phyloP scores from a whole-genome alignment of 2,113 vertebrate genomes.

The Forbesichthys papilliferus region DNA sequence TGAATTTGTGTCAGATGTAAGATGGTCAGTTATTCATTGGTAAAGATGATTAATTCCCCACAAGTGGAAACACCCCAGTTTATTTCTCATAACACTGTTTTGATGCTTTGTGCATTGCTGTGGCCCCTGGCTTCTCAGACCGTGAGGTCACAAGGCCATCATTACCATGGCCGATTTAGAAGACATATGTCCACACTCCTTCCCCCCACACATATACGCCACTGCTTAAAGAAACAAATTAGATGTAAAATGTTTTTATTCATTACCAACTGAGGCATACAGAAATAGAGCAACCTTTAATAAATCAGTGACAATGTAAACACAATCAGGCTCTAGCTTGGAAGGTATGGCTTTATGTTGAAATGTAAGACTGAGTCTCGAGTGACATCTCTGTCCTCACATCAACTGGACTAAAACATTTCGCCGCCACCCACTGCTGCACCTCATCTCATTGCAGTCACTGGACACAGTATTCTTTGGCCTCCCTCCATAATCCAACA shows the following conservation, averaged over 20 bases:
- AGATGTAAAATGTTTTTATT: conserved; percentile 63
- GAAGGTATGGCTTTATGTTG: conserved; percentile 58
- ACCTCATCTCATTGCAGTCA: conserved; percentile 29
- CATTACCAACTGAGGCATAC: conserved; percentile 54
- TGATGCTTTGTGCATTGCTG: conserved; percentile 25
- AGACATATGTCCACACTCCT: conserved; percentile 60
- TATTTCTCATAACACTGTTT: background rate
- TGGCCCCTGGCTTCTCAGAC: conserved; percentile 50
- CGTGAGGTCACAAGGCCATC: conserved; percentile 62
- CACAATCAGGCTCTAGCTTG: conserved; percentile 63
- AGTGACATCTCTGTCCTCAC: conserved; percentile 62
- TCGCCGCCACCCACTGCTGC: conserved; percentile 47
- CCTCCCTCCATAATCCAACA: background rate
- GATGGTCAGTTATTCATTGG: background rate
- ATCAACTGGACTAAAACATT: conserved; percentile 35
- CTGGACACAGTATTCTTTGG: conserved; percentile 12
- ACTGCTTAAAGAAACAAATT: conserved; percentile 73
- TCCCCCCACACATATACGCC: conserved; percentile 50
- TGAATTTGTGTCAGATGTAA: background rate
- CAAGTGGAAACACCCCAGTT: too few species aligned
- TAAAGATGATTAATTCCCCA: background rate
- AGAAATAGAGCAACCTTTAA: conserved; percentile 54
- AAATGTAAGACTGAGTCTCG: conserved; percentile 52
- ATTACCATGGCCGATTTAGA: conserved; percentile 51
- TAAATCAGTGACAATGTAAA: conserved; percentile 74